Base-by-base conservation (phyloP, 35 echinoderm and acorn worm genomes). In the Eucidaris tribuloides region DNA sequence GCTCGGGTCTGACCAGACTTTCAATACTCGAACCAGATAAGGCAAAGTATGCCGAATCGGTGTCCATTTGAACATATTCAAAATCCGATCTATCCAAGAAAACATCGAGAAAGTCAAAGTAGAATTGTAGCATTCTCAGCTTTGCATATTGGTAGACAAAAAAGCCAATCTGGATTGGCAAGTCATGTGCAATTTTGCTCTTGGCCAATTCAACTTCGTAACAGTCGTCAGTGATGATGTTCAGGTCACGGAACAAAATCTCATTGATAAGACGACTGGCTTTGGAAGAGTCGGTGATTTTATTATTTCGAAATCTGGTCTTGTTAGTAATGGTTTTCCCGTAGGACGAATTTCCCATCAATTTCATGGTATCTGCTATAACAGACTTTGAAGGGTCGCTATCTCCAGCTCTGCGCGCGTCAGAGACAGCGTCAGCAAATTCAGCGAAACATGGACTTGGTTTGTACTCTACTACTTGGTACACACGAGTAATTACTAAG, bases 271-370 rank as follows among this genome's bases (percentile, higher is more conserved):
- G n/a, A n/a, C n/a, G n/a, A n/a, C n/a, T n/a, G n/a, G n/a, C n/a
- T n/a, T n/a, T n/a, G n/a, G n/a, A n/a, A n/a, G n/a, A n/a, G n/a
- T n/a, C n/a, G n/a, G n/a, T n/a, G 55, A 2, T 80, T 80, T 80
- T 22, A 56, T 29, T 52, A 33, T 80, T 56, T 18, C 45, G 68
- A 42, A 34, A 36, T 22, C 22, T 74, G 9, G 29, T 19, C 22
- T 74, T 74, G 32, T 79, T 79, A 2, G 77, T 79, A 33, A 79
- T 4, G 24, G 77, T 79, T 35, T 79, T 79, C 9, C 77, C 77
- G 29, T 79, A 79, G 42, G 77, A 46, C 7, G 77, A 79, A 55
- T 79, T 79, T n/a, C n/a, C n/a, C n/a, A n/a, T n/a, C n/a, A n/a
- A n/a, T n/a, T n/a, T n/a, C n/a, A n/a, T n/a, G n/a, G 77, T 79